phyloP scores from a whole-genome alignment of 2,797 vertebrate species.

The Manis javanica region DNA sequence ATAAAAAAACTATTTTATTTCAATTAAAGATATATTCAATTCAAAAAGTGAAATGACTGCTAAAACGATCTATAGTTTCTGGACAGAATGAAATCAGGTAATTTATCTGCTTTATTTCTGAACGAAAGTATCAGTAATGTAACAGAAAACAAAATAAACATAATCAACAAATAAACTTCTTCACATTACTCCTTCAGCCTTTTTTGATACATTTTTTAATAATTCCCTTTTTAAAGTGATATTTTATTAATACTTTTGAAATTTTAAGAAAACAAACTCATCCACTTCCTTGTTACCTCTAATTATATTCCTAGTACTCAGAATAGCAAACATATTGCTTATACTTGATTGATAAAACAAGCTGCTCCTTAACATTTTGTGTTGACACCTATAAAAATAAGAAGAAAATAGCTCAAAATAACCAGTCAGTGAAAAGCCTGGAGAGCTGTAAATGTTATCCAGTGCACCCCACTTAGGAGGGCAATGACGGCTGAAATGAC shows the following conservation, averaged over 20 bases:
- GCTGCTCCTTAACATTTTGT: background rate
- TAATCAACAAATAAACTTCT: background rate
- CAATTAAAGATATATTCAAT: background rate
- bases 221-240: background rate
- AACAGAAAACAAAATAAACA: background rate
- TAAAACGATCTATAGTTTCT: background rate
- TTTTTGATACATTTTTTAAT: background rate
- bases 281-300: background rate
- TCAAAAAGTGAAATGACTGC: background rate
- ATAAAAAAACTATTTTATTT: background rate
- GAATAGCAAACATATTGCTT: background rate
- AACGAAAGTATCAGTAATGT: background rate
- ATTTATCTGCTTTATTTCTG: background rate
- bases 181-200: background rate
- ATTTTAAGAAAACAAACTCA: background rate
- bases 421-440: background rate
- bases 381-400: slow-evolving; percentile 48
- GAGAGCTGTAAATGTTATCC: background rate
- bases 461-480: background rate
- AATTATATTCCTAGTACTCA: background rate
- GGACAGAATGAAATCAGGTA: background rate
- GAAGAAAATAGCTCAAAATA: slow-evolving; percentile 40
- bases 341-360: slow-evolving; percentile 18
- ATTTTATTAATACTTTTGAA: background rate
- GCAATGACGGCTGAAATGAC: slow-evolving; percentile 38